phyloP scores from a whole-genome alignment of 2,797 vertebrate species.

The Neomorphus geoffroyi region DNA sequence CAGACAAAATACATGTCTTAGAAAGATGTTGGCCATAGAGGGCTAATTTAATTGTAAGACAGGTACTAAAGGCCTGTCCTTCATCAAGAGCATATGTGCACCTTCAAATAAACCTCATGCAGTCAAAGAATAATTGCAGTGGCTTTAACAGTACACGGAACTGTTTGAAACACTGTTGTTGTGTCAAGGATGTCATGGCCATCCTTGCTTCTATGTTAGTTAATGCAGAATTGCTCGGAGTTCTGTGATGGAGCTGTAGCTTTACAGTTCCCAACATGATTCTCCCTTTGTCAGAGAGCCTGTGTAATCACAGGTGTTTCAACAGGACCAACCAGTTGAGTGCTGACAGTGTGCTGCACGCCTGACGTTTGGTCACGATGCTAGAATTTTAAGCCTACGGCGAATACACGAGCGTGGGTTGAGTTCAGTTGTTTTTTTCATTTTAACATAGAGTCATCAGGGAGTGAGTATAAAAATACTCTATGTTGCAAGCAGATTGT shows the following conservation, averaged over 20 bases:
- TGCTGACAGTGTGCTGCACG: accelerated
- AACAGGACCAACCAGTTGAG: not conserved
- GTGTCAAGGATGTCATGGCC: not conserved
- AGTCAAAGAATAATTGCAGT: not conserved
- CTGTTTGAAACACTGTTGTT: not conserved
- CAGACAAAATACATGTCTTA: not conserved
- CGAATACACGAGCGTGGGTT: not conserved
- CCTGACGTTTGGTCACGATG: accelerated
- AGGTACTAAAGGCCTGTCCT: not conserved
- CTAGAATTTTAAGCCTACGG: not conserved
- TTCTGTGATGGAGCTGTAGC: not conserved
- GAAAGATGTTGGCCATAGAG: not conserved
- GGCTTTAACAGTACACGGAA: not conserved
- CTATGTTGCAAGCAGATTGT: not conserved
- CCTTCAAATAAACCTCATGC: not conserved
- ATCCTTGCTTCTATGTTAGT: not conserved
- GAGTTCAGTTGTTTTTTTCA: not conserved
- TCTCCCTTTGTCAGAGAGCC: not conserved
- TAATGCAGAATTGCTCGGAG: not conserved
- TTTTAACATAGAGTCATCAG: not conserved
- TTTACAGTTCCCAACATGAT: not conserved
- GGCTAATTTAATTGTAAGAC: not conserved
- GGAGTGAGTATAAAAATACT: not conserved
- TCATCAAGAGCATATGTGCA: not conserved
- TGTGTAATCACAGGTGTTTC: not conserved